Conservation (phyloP, 2,113 vertebrate species). For the Parus major region DNA sequence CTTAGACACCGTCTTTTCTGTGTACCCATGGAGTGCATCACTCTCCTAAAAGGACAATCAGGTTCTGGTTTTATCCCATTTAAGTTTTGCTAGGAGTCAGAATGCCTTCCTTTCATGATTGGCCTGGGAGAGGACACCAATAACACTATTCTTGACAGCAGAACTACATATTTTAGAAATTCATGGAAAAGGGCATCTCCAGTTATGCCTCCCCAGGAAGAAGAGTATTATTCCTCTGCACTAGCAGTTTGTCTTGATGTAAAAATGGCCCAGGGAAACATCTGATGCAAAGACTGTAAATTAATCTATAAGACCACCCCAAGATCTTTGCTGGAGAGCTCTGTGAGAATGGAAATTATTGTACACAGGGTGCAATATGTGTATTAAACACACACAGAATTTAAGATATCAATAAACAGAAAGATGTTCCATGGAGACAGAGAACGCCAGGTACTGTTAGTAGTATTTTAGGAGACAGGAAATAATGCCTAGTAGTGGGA, state of each 20-base stretch:
- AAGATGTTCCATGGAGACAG: fast-evolving
- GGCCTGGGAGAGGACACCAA: neutral
- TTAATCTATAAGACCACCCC: neutral
- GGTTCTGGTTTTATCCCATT: neutral
- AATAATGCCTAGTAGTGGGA: neutral
- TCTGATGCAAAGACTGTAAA: neutral
- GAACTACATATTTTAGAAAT: neutral
- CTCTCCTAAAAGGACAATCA: neutral
- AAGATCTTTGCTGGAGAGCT: neutral
- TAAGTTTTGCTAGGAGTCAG: neutral
- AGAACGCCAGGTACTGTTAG: fast-evolving
- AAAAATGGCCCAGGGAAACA: neutral
- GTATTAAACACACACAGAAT: neutral
- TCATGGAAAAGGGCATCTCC: neutral
- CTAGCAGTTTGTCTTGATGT: neutral
- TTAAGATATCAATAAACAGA: neutral
- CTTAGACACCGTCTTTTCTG: neutral
- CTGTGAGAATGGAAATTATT: neutral
- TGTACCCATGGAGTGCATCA: fast-evolving
- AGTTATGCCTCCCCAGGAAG: neutral
- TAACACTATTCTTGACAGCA: neutral
- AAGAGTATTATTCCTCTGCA: neutral
- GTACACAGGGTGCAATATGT: neutral
- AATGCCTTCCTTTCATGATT: fast-evolving
- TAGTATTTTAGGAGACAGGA: neutral